Evolutionary conservation across 2,888 invertebrate genomes (phyloP).

Genomic region (Lasioglossum vierecki): DNA sequence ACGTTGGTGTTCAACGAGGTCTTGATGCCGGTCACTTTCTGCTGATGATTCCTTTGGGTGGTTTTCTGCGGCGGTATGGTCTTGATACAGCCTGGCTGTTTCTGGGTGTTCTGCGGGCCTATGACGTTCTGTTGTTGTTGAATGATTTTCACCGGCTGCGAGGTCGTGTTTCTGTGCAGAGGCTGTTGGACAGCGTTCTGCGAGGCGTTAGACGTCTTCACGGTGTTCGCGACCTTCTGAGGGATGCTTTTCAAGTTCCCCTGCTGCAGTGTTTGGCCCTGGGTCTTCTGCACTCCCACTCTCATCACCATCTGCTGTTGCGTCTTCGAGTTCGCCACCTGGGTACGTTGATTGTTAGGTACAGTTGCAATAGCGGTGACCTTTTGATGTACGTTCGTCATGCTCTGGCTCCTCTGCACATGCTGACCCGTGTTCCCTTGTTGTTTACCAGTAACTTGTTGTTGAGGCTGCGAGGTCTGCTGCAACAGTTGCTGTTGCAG

Average conservation of each 20-base stretch:
- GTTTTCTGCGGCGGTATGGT: conserved; percentile 80
- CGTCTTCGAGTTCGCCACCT: conserved; percentile 63
- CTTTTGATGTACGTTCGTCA: conserved; percentile 72
- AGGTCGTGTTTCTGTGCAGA: conserved; percentile 63
- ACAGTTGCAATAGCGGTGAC: conserved; percentile 62
- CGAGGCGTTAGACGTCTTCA: conserved; percentile 67
- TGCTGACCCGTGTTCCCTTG: conserved; percentile 57
- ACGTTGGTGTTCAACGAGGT: conserved; percentile 78
- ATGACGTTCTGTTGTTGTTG: conserved; percentile 80
- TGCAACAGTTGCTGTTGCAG: conserved; percentile 63
- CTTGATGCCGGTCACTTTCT: conserved; percentile 85
- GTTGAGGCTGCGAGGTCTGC: conserved; percentile 54
- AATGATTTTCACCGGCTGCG: conserved; percentile 86
- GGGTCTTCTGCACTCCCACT: conserved; percentile 74
- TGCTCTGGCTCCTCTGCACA: conserved; percentile 67
- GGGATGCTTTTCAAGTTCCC: conserved; percentile 67
- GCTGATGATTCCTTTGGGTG: conserved; percentile 84
- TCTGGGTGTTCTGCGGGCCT: conserved; percentile 74
- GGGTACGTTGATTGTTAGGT: conserved; percentile 69
- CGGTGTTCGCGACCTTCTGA: conserved; percentile 71
- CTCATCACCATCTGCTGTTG: conserved; percentile 78
- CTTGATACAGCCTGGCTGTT: conserved; percentile 81
- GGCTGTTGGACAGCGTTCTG: conserved; percentile 71
- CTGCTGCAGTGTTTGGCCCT: conserved; percentile 68
- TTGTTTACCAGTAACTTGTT: conserved; percentile 48